A percentile compares a stretch with the other conserved stretches of the same genome.
phyloP scores from a whole-genome alignment of 1,140 invertebrate genomes.

The Dinothrombium tinctorium region DNA sequence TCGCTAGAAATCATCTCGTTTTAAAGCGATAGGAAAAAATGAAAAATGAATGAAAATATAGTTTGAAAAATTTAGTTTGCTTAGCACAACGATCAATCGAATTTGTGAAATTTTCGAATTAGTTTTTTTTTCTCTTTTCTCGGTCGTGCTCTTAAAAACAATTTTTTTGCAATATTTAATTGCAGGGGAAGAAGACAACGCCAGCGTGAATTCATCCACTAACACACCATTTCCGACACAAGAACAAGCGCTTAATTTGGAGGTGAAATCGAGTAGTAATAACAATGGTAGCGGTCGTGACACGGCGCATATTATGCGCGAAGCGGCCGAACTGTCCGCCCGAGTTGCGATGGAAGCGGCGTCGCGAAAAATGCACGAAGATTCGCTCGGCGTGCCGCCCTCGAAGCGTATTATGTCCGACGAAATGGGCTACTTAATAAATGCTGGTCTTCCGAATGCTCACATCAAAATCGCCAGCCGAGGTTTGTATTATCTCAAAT shows the following conservation, averaged over 20 bases:
- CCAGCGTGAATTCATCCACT: constrained; percentile 14
- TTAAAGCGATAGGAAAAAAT: too few species aligned
- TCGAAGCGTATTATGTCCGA: constrained; percentile 24
- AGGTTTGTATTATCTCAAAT: constrained; percentile 35
- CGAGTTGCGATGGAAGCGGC: background rate
- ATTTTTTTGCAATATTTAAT: constrained; percentile 2
- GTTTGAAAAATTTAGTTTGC: too few species aligned
- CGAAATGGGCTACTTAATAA: constrained; percentile 18
- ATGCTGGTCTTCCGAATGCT: constrained; percentile 32
- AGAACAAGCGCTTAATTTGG: constrained; percentile 34
- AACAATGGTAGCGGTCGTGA: constrained; percentile 5
- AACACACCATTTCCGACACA: constrained; percentile 21
- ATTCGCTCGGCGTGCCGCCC: constrained; percentile 16
- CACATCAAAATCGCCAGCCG: constrained; percentile 70
- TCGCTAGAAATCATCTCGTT: too few species aligned
- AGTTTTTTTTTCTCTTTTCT: too few species aligned
- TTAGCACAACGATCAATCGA: too few species aligned
- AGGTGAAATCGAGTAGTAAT: constrained; percentile 20
- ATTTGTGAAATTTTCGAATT: too few species aligned
- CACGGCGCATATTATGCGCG: background rate
- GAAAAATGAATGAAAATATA: too few species aligned
- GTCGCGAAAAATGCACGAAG: constrained; percentile 10
- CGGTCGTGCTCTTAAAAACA: too few species aligned
- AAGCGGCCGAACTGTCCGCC: constrained; percentile 3
- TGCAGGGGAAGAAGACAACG: constrained; percentile 17